Percentiles rank a stretch among this genome's conserved stretches.
These are phyloP conservation scores for Reticulitermes lucifugus DNA, from an alignment of 2,888 invertebrate species.

Conservation along the genomic window DNA sequence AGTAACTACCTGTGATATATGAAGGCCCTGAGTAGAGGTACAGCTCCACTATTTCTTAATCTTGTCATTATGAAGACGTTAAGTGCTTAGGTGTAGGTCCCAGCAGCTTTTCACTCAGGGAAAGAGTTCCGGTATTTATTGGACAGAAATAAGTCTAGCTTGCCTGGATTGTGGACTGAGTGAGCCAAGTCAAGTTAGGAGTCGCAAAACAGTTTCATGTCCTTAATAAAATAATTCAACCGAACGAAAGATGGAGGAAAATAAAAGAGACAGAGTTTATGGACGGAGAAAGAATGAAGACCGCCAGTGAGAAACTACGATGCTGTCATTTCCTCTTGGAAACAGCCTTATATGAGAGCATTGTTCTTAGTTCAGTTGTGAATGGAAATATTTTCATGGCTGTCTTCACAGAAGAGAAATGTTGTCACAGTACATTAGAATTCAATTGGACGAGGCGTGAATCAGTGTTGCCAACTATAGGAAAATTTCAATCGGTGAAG, in stretches of 20 bases:
- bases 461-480: background rate
- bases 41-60: too few species aligned
- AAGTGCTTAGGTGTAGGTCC: too few species aligned
- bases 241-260: background rate
- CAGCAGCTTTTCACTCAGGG: too few species aligned
- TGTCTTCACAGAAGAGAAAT: slow-evolving; percentile 7
- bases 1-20: too few species aligned
- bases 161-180: background rate
- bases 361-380: background rate
- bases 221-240: background rate
- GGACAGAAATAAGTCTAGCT: too few species aligned
- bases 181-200: background rate
- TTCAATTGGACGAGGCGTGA: background rate
- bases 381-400: slow-evolving; percentile 9
- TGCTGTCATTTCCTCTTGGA: background rate
- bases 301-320: background rate
- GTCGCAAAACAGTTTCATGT: background rate
- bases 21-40: too few species aligned
- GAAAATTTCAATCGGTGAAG: background rate
- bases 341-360: background rate
- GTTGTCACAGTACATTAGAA: slow-evolving; percentile 4
- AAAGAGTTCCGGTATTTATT: too few species aligned
- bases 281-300: background rate
- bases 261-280: background rate
- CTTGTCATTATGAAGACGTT: too few species aligned